Base-by-base conservation (phyloP, 2,797 vertebrate species). In the Microchirus variegatus region DNA sequence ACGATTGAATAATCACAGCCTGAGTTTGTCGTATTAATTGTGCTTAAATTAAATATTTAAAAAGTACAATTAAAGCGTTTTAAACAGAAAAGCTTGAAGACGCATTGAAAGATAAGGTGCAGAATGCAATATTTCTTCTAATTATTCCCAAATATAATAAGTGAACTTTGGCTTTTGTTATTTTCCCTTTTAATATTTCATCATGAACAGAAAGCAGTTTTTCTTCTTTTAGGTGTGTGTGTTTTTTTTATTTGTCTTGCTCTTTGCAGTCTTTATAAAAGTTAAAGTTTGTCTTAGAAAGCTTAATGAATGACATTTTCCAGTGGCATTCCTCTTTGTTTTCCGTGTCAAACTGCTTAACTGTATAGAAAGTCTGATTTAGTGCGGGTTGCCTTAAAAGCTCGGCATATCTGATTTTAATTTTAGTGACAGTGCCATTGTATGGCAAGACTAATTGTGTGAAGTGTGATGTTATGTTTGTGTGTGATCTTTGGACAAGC, bases 291-390 rank as follows among this genome's bases (percentile, higher is more conserved):
- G 38, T 46, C 3, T 22, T 22, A 14, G 3, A 17, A 47, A 16
- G 42, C 35, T 60, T 18, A 40, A 18, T 73, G 50, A 22, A 58
- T 44, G 0, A 2, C 17, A 70, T 77, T 83, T 87, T 14, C 22
- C 56, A 37, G 51, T 56, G 45, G 5, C 53, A 44, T 74, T 56
- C n/a, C 18, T 41, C 17, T 0, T 17, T n/a, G n/a, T 7, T n/a
- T n/a, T 57, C 8, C 61, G 41, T 50, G 59, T 59, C 63, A 54
- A 75, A 63, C 50, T 46, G 73, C 61, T 72, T 62, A 70, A 82
- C 66, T 76, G 45, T 61, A 50, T 80, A 77, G 53, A 38, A 8
- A 67, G 40, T 53, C 12, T 44, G 18, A 13, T 22, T 46, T 50
- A 14, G 7, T 19, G 18, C 63, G 26, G n/a, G 41, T 53, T 53